phyloP scores from a whole-genome alignment of 2,113 vertebrate genomes.

The Istiophorus platypterus region DNA sequence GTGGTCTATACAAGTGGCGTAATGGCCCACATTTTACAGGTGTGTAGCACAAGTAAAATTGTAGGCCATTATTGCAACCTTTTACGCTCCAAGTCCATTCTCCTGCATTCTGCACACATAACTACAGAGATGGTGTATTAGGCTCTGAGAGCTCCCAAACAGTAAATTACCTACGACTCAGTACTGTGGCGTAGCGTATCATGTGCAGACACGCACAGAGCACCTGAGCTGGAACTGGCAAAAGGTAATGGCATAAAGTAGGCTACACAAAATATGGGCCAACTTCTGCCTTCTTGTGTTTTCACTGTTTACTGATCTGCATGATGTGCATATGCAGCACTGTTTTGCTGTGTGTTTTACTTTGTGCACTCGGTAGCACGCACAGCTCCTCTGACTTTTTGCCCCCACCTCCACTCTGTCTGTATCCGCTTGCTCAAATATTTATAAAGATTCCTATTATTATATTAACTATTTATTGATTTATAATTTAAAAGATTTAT shows the following conservation, averaged over 20 bases:
- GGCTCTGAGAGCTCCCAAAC: neutral
- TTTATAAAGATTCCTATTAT: slow-evolving; percentile 94
- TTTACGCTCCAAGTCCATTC: neutral
- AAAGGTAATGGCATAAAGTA: neutral
- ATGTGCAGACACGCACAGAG: neutral
- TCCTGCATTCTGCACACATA: neutral
- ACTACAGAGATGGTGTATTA: neutral
- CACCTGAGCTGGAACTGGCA: neutral
- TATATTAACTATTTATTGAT: slow-evolving; percentile 99
- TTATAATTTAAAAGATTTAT: slow-evolving; percentile 99
- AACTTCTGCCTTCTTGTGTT: slow-evolving; percentile 6
- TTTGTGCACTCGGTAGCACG: slow-evolving; percentile 29
- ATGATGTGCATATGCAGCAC: slow-evolving; percentile 18
- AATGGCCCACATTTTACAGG: neutral
- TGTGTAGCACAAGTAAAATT: too few species aligned
- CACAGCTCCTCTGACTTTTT: slow-evolving; percentile 27
- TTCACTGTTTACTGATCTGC: slow-evolving; percentile 20
- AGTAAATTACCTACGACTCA: neutral
- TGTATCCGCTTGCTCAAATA: slow-evolving; percentile 89
- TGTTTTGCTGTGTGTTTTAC: too few species aligned
- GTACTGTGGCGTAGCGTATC: neutral
- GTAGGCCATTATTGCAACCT: too few species aligned
- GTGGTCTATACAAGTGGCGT: neutral
- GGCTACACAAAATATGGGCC: neutral
- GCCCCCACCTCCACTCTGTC: slow-evolving; percentile 71